Evolutionary conservation across 2,888 invertebrate genomes (phyloP).

Genomic region (Ormyrus nitidulus): DNA sequence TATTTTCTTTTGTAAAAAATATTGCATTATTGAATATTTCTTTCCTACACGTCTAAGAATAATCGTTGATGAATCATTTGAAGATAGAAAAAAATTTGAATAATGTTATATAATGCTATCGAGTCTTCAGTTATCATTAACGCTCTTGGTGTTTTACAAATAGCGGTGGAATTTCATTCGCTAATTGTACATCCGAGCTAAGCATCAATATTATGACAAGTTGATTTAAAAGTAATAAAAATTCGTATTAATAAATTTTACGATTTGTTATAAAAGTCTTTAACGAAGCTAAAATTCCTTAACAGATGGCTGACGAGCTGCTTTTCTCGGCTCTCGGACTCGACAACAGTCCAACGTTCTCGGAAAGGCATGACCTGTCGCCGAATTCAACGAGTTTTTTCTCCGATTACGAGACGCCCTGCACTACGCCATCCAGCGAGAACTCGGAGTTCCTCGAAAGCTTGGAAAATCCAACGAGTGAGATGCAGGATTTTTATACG

Average conservation of each 20-base stretch:
- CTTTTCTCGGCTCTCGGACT: constrained; percentile 72
- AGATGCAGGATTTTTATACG: constrained; percentile 67
- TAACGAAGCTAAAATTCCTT: neutral
- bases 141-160: neutral
- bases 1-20: too few relatives aligned
- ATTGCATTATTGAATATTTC: too few relatives aligned
- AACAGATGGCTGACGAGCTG: constrained; percentile 72
- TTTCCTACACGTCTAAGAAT: too few relatives aligned
- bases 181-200: too few relatives aligned
- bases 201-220: too few relatives aligned
- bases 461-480: constrained; percentile 55
- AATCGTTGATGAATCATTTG: constrained; percentile 10
- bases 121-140: constrained; percentile 6
- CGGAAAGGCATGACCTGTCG: constrained; percentile 62
- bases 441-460: constrained; percentile 62
- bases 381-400: constrained; percentile 57
- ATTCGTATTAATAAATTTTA: too few relatives aligned
- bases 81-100: constrained; percentile 18
- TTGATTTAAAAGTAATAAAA: too few relatives aligned
- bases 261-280: too few relatives aligned
- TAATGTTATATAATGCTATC: constrained; percentile 38
- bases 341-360: constrained; percentile 61
- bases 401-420: constrained; percentile 67
- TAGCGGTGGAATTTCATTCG: constrained; percentile 18
- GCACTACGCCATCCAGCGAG: constrained; percentile 63